Percentiles rank a stretch among this genome's conserved stretches.
Conservation (phyloP, 2,797 vertebrate species). For the Remorina albescens region DNA sequence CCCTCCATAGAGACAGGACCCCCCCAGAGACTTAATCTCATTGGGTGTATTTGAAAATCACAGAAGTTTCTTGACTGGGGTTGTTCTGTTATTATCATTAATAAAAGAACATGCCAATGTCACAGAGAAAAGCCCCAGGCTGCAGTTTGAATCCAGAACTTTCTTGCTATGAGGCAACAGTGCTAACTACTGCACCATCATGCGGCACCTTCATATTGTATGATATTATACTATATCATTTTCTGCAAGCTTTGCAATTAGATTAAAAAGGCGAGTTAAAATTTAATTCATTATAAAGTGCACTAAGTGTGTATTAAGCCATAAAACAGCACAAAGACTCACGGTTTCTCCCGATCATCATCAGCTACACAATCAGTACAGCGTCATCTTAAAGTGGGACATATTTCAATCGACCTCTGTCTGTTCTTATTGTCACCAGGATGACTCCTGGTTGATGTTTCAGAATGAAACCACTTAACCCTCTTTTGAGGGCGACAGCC, state of each 20-base stretch:
- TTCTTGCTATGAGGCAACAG: too few species aligned
- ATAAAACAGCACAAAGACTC: not conserved
- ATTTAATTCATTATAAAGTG: not conserved
- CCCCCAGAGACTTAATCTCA: too few species aligned
- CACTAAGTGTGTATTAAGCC: not conserved
- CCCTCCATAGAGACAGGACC: too few species aligned
- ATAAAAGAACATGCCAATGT: too few species aligned
- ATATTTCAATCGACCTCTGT: slow-evolving; percentile 33
- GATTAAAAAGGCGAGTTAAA: not conserved
- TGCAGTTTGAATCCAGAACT: too few species aligned
- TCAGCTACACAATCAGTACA: slow-evolving; percentile 26
- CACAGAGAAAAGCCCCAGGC: too few species aligned
- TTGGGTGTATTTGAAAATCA: too few species aligned
- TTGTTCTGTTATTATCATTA: too few species aligned
- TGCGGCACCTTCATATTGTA: too few species aligned
- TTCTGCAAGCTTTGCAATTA: not conserved
- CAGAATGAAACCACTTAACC: slow-evolving; percentile 80
- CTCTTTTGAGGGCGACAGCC: slow-evolving; percentile 61
- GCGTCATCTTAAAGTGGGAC: slow-evolving; percentile 26
- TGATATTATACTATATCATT: too few species aligned
- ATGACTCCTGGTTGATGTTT: slow-evolving; percentile 73
- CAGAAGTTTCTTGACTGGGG: too few species aligned
- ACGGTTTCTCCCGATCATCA: slow-evolving; percentile 6
- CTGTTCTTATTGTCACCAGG: slow-evolving; percentile 50
- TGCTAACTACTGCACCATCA: too few species aligned